Percentiles rank a stretch among this genome's conserved stretches.
Evolutionary conservation across 1,140 invertebrate species (phyloP).

Genomic region (Drosophila serrata): DNA sequence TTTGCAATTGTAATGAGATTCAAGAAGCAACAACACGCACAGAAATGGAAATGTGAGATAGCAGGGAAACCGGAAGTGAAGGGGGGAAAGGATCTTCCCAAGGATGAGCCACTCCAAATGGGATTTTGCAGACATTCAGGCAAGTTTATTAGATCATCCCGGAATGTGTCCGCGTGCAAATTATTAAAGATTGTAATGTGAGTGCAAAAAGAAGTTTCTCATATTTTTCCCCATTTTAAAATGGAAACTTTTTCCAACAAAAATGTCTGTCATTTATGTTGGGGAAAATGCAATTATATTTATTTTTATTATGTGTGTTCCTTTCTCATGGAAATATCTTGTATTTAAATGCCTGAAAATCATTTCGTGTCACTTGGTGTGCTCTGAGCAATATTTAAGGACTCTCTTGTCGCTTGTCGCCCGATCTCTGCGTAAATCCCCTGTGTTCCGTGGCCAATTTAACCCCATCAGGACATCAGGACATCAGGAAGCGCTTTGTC

Average conservation of each 20-base stretch:
- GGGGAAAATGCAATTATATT: not conserved
- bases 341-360: constrained; percentile 8
- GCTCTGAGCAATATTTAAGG: constrained; percentile 14
- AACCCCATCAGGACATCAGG: constrained; percentile 44
- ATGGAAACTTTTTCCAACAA: constrained; percentile 7
- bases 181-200: constrained; percentile 36
- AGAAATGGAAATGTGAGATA: constrained; percentile 32
- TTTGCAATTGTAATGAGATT: constrained; percentile 55
- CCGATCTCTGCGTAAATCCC: constrained; percentile 15
- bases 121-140: constrained; percentile 38
- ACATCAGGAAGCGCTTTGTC: constrained; percentile 47
- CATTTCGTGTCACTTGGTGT: not conserved
- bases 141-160: constrained; percentile 51
- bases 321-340: not conserved
- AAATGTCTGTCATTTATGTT: not conserved
- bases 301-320: not conserved
- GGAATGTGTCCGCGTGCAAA: constrained; percentile 32
- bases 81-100: not conserved
- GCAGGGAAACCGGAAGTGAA: not conserved
- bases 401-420: constrained; percentile 3
- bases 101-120: constrained; percentile 33
- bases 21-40: constrained; percentile 53
- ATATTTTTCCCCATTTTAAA: constrained; percentile 4
- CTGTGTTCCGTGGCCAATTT: constrained; percentile 31
- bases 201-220: constrained; percentile 8